Conservation (phyloP, 2,113 vertebrate species). For the Lanius collurio region DNA sequence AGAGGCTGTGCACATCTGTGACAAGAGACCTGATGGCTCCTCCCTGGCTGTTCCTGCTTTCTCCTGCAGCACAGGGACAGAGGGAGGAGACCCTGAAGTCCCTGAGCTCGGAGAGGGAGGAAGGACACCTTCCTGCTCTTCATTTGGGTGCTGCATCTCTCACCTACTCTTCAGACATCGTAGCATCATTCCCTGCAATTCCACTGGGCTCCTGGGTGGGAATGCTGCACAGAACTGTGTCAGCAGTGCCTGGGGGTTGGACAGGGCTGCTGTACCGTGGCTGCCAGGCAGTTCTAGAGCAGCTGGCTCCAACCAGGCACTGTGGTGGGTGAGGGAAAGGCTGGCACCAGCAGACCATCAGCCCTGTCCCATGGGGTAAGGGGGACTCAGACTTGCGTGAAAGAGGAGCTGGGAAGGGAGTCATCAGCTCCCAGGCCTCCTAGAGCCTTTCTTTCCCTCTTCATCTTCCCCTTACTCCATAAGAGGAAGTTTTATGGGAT, state of each 20-base stretch:
- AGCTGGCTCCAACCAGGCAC: background rate
- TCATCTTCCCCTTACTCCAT: background rate
- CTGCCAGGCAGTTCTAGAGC: background rate
- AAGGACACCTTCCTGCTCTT: background rate
- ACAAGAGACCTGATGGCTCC: background rate
- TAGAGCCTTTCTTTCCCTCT: background rate
- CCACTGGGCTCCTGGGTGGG: background rate
- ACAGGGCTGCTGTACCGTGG: fast-evolving
- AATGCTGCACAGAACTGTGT: background rate
- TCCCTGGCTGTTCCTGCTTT: background rate
- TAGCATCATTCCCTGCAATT: background rate
- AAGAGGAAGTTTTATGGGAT: background rate
- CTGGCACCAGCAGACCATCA: background rate
- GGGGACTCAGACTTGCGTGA: fast-evolving
- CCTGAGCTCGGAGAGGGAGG: fast-evolving
- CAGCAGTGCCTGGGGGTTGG: background rate
- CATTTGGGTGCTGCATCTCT: background rate
- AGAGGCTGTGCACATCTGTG: background rate
- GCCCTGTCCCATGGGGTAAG: background rate
- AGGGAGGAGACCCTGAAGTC: background rate
- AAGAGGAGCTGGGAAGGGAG: background rate
- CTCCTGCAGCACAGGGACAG: background rate
- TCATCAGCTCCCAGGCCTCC: background rate
- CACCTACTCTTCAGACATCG: fast-evolving
- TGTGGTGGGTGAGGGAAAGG: too few relatives aligned